Conservation (phyloP, 1,140 invertebrate species). For the Cheumatopsyche charites region DNA sequence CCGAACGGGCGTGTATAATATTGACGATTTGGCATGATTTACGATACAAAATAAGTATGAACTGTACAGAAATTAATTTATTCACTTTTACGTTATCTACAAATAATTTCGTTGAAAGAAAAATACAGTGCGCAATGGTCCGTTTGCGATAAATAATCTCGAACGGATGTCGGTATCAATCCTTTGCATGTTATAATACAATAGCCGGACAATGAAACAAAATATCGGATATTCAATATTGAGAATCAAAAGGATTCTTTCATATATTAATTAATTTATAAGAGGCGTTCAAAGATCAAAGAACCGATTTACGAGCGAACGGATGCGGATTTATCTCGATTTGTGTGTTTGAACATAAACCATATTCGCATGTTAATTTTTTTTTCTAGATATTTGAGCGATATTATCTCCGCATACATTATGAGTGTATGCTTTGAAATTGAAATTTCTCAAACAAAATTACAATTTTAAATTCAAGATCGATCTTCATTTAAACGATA, state of each 20-base stretch:
- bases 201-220: neutral
- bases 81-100: too few relatives aligned
- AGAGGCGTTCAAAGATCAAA: conserved; percentile 12
- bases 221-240: neutral
- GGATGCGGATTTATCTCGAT: conserved; percentile 2
- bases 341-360: neutral
- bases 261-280: neutral
- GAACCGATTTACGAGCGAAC: neutral
- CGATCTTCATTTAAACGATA: too few relatives aligned
- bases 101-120: neutral
- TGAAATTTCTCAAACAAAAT: too few relatives aligned
- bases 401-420: neutral
- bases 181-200: neutral
- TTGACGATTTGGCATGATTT: too few relatives aligned
- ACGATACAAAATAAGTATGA: too few relatives aligned
- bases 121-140: conserved; percentile 3
- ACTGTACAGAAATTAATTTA: too few relatives aligned
- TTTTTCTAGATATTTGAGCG: neutral
- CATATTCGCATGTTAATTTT: too few relatives aligned
- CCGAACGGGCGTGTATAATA: too few relatives aligned
- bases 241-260: conserved; percentile 16
- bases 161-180: conserved; percentile 25
- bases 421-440: too few relatives aligned
- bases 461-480: too few relatives aligned
- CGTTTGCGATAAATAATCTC: conserved; percentile 29